Conservation (phyloP, 2,888 invertebrate genomes). For the Pollenia angustigena region DNA sequence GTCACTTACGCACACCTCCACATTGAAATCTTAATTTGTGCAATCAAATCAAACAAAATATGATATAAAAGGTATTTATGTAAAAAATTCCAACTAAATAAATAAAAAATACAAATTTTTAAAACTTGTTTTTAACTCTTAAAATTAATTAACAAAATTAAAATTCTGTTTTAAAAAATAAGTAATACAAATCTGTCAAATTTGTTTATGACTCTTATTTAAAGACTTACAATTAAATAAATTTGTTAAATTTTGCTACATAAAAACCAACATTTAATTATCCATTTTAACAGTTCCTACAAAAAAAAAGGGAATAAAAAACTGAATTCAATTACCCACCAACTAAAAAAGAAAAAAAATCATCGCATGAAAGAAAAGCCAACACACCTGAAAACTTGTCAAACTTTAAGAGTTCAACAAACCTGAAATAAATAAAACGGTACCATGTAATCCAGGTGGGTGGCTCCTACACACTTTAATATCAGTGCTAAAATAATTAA, state of each 20-base stretch:
- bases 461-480: conserved; percentile 58
- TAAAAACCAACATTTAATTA: conserved; percentile 3
- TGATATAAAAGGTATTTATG: no score
- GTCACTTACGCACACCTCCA: no score
- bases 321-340: conserved; percentile 8
- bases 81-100: no score
- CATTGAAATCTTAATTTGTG: no score
- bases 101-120: no score
- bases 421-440: conserved; percentile 26
- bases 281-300: not conserved
- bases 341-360: not conserved
- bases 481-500: conserved; percentile 43
- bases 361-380: conserved; percentile 33
- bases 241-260: not conserved
- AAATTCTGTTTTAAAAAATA: no score
- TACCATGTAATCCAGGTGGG: conserved; percentile 28
- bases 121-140: no score
- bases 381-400: conserved; percentile 63
- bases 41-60: no score
- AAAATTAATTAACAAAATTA: no score
- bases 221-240: no score
- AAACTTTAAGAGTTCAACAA: conserved; percentile 59
- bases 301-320: conserved; percentile 10
- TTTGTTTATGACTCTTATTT: no score
- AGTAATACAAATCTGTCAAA: no score